Base-by-base conservation (phyloP, 2,113 vertebrate species). In the Caracal caracal region DNA sequence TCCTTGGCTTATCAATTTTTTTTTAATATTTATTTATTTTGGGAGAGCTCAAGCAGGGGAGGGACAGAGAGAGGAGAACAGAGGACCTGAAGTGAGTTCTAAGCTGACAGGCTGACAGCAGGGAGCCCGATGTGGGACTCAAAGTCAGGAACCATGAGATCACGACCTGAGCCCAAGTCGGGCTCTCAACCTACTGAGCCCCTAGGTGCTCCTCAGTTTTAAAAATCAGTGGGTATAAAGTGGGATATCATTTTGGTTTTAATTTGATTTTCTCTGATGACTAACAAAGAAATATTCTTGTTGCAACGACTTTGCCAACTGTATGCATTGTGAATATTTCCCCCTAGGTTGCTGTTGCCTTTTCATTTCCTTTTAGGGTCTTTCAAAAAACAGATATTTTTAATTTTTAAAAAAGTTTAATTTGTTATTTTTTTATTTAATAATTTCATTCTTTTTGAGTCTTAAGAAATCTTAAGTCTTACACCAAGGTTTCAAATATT, bases 211-310 rank as follows among this genome's bases (percentile, higher is more conserved):
- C 17, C 53, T 56, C 53, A 17, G 5, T 85, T 88, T 9, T 22
- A 88, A 65, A 51, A 53, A 9, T 35, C 53, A 49, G 10, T 33
- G 9, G 12, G 5, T 61, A 26, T 53, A 19, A 84, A 78, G 47
- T 70, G 17, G 19, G 19, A 17, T 40, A 13, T 49, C 5, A 15
- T 51, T 92, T 40, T 95, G 82, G 56, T 82, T 81, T 81, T 63
- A 68, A 93, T 93, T 82, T 88, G 47, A 92, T 86, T 61, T 90
- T 86, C 28, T 87, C 6, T 88, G 47, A 37, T 92, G 22, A 43
- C 22, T 87, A 70, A 33, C 63, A 73, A 6, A 87, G 30, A n/a
- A 59, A 1, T 70, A 51, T 61, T 61, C 10, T 59, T 40, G 33
- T 10, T 79, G 33, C 6, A 71, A 49, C 51, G 35, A 24, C n/a